Conservation (phyloP, 2,113 vertebrate genomes). For the Corythoichthys haematopterus region DNA sequence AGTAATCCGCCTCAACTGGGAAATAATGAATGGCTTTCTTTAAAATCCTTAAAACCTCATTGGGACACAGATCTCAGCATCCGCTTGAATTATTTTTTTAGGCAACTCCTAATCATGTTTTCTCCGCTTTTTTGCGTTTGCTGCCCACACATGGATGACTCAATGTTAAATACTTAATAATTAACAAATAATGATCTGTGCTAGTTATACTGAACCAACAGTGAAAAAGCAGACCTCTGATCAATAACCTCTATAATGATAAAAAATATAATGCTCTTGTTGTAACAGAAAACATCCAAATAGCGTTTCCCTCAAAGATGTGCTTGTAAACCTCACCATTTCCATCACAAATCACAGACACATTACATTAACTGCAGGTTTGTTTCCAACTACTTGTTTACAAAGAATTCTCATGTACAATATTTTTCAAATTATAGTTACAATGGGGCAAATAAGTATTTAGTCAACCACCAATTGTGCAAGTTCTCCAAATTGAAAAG, state of each 20-base stretch:
- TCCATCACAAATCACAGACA: not conserved
- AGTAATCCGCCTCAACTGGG: conserved; percentile 71
- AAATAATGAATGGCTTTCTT: conserved; percentile 74
- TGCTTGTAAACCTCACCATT: not conserved
- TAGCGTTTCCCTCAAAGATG: not conserved
- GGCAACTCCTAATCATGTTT: conserved; percentile 15
- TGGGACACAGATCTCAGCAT: conserved; percentile 35
- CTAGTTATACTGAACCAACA: not conserved
- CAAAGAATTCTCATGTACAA: no score
- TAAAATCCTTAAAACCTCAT: conserved; percentile 58
- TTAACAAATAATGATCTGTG: not conserved
- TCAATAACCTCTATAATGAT: not conserved
- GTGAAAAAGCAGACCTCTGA: not conserved
- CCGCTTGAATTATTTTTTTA: conserved; percentile 37
- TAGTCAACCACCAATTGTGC: no score
- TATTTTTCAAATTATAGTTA: no score
- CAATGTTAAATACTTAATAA: not conserved
- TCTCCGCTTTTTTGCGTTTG: conserved; percentile 11
- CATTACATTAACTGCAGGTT: not conserved
- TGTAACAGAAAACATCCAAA: not conserved
- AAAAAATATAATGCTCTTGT: not conserved
- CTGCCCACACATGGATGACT: conserved; percentile 9
- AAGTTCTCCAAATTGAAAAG: no score
- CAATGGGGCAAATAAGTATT: no score
- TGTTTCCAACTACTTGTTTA: no score